A percentile compares a stretch with the other conserved stretches of the same genome.
These are phyloP conservation scores for Sinocyclocheilus anshuiensis DNA, from an alignment of 2,113 vertebrate genomes.

Conservation along the genomic window DNA sequence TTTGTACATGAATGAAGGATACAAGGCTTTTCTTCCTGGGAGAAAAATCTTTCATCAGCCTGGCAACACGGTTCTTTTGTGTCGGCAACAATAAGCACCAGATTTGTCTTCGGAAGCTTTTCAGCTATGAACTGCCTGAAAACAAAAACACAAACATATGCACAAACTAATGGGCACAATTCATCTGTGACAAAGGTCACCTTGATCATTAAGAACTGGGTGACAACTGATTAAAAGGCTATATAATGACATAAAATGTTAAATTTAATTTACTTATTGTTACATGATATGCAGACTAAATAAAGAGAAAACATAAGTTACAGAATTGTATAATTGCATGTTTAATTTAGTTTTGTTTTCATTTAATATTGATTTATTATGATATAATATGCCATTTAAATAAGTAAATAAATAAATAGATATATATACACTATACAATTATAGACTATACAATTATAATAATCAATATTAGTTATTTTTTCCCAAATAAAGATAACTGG, in stretches of 20 bases:
- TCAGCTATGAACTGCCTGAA: slow-evolving; percentile 89
- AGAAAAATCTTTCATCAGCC: slow-evolving; percentile 77
- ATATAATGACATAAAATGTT: not conserved
- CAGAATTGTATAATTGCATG: too few species aligned
- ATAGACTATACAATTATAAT: too few species aligned
- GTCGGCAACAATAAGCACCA: slow-evolving; percentile 92
- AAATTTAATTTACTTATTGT: not conserved
- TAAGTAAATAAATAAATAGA: not conserved
- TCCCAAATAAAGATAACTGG: too few species aligned
- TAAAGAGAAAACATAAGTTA: not conserved
- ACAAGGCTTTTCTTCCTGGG: slow-evolving; percentile 91
- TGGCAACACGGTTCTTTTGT: slow-evolving; percentile 76
- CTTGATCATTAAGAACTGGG: not conserved
- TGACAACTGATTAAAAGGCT: not conserved
- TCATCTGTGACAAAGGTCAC: not conserved
- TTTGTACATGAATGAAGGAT: slow-evolving; percentile 76
- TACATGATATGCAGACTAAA: not conserved
- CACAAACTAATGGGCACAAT: not conserved
- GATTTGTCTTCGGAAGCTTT: slow-evolving; percentile 91
- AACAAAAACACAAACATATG: slow-evolving; percentile 44
- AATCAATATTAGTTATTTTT: too few species aligned
- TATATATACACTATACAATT: too few species aligned
- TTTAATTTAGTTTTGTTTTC: too few species aligned
- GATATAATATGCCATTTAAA: not conserved
- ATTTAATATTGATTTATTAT: not conserved